Conservation (phyloP, 2,797 vertebrate species). For the Acrocephalus scirpaceus region DNA sequence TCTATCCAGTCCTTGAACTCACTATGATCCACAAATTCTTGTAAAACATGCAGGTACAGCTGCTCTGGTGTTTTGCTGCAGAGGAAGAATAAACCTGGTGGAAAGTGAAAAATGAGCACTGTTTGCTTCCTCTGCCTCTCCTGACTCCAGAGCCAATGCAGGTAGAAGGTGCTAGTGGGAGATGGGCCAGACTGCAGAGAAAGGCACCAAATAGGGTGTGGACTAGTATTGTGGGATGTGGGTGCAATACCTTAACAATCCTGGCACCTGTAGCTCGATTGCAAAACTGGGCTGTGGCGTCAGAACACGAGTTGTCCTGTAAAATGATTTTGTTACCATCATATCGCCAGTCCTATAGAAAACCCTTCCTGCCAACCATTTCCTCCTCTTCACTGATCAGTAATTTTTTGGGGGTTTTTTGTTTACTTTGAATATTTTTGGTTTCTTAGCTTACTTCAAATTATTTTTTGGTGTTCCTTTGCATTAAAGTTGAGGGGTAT, state of each 20-base stretch:
- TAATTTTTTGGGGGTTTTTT: neutral
- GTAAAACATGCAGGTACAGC: neutral
- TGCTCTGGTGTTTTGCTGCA: neutral
- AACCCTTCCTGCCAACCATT: neutral
- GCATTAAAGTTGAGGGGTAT: neutral
- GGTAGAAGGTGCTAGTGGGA: neutral
- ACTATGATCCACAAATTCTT: neutral
- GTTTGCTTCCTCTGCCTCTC: neutral
- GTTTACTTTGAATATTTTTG: neutral
- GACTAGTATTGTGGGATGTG: neutral
- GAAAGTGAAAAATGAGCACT: neutral
- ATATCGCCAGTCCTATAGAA: neutral
- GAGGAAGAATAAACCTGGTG: neutral
- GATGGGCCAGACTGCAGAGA: neutral
- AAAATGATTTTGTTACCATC: neutral
- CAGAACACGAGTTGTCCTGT: neutral
- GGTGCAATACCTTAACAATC: neutral
- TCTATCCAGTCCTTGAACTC: neutral
- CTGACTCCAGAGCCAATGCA: neutral
- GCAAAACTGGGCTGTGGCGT: neutral
- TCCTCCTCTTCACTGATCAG: neutral
- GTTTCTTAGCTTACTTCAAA: neutral
- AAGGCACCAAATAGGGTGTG: neutral
- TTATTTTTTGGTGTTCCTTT: neutral
- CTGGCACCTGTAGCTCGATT: rapidly evolving